phyloP scores from a whole-genome alignment of 2,888 invertebrate species.

The Noctua pronuba region DNA sequence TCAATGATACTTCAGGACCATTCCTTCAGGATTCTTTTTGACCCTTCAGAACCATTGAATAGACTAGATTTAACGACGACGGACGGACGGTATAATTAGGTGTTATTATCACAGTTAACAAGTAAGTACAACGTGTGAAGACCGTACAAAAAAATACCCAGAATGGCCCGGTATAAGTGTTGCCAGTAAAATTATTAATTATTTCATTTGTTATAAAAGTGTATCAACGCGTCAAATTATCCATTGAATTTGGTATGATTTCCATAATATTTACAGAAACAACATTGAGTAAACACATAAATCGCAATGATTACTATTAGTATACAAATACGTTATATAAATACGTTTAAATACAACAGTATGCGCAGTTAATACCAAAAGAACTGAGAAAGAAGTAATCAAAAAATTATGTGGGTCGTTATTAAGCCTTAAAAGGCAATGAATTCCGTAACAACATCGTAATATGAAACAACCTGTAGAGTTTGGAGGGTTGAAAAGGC shows the following conservation, averaged over 20 bases:
- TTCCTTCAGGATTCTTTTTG: not conserved
- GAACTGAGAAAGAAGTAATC: slow-evolving; percentile 36
- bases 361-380: slow-evolving; percentile 6
- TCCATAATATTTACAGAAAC: not conserved
- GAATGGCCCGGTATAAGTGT: not conserved
- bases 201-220: not conserved
- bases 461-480: slow-evolving; percentile 55
- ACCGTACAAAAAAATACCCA: not conserved
- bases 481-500: slow-evolving; percentile 41
- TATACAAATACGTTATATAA: too few relatives aligned
- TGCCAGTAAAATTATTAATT: not conserved
- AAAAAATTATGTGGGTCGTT: slow-evolving; percentile 55
- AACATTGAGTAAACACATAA: not conserved
- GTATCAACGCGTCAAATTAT: not conserved
- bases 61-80: too few relatives aligned
- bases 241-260: too few relatives aligned
- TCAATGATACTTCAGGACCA: not conserved
- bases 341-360: not conserved
- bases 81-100: too few relatives aligned
- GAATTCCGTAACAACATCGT: slow-evolving; percentile 59
- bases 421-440: slow-evolving; percentile 58
- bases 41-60: not conserved
- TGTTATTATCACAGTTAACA: not conserved
- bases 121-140: not conserved
- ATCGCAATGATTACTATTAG: not conserved